Percentiles rank a stretch among this genome's conserved stretches.
phyloP scores from a whole-genome alignment of 1,140 invertebrate genomes.

The Wasmannia auropunctata region DNA sequence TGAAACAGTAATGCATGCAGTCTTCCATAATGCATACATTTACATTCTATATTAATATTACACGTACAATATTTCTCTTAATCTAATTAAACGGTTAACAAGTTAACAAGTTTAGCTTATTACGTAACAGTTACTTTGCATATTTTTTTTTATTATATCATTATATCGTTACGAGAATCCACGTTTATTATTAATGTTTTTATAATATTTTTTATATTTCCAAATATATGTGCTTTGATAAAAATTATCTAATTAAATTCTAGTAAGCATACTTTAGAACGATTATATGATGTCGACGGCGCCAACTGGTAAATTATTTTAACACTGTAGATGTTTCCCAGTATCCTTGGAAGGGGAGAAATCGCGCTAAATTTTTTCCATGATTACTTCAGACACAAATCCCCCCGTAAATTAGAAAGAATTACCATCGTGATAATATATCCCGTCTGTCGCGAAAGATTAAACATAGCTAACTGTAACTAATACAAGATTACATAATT shows the following conservation, averaged over 20 bases:
- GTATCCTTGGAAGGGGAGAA: too few relatives aligned
- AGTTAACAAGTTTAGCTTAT: neutral
- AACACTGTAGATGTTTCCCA: neutral
- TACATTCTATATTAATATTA: neutral
- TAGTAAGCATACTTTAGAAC: neutral
- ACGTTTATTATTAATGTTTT: neutral
- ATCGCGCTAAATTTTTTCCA: neutral
- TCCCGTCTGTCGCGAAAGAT: neutral
- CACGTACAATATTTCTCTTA: neutral
- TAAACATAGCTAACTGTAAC: neutral
- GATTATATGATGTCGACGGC: neutral
- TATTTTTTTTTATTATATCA: neutral
- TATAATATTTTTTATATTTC: neutral
- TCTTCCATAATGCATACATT: neutral
- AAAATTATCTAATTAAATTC: slow-evolving; percentile 1
- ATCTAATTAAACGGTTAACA: neutral
- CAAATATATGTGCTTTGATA: neutral
- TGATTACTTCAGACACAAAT: neutral
- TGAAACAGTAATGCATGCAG: neutral
- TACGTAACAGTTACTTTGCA: neutral
- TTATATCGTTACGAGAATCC: neutral
- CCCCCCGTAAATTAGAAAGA: neutral
- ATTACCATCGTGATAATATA: neutral
- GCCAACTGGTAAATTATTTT: neutral
- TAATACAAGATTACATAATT: neutral